A percentile compares a stretch with the other conserved stretches of the same genome.
Evolutionary conservation across 1,140 invertebrate genomes (phyloP).

Genomic region (Frieseomelitta varia): DNA sequence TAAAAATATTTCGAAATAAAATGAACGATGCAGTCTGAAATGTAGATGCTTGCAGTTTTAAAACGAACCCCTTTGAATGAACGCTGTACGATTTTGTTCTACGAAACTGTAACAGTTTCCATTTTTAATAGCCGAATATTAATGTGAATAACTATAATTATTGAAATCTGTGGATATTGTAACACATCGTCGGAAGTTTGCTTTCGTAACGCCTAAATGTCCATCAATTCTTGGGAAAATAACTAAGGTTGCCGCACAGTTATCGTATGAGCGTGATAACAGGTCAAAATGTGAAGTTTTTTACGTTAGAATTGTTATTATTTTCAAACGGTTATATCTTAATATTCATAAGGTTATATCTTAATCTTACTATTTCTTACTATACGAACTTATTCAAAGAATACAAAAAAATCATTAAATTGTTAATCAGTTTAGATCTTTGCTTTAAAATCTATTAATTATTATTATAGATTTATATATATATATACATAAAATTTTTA

Average conservation of each 20-base stretch:
- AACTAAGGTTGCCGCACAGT: not conserved
- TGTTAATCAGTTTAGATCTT: not conserved
- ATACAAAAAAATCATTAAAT: not conserved
- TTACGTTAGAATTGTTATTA: not conserved
- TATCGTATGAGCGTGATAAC: not conserved
- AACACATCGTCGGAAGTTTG: not conserved
- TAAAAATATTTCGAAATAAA: too few relatives aligned
- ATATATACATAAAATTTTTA: not conserved
- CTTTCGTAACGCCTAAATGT: not conserved
- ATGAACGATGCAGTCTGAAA: too few relatives aligned
- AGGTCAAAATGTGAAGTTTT: not conserved
- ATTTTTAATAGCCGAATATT: too few relatives aligned
- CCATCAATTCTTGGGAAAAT: not conserved
- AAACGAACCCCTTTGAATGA: too few relatives aligned
- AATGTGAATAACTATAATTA: too few relatives aligned
- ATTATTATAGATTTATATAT: too few relatives aligned
- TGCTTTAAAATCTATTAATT: not conserved
- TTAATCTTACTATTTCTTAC: not conserved
- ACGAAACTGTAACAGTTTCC: too few relatives aligned
- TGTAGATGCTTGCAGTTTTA: too few relatives aligned
- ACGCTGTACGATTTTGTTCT: too few relatives aligned
- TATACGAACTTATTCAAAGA: not conserved
- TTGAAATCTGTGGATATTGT: not conserved
- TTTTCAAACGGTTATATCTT: too few relatives aligned
- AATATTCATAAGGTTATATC: not conserved